A percentile compares a stretch with the other conserved stretches of the same genome.
These are phyloP conservation scores for Bombyx mori DNA, from an alignment of 1,140 invertebrate genomes.

Conservation along the genomic window DNA sequence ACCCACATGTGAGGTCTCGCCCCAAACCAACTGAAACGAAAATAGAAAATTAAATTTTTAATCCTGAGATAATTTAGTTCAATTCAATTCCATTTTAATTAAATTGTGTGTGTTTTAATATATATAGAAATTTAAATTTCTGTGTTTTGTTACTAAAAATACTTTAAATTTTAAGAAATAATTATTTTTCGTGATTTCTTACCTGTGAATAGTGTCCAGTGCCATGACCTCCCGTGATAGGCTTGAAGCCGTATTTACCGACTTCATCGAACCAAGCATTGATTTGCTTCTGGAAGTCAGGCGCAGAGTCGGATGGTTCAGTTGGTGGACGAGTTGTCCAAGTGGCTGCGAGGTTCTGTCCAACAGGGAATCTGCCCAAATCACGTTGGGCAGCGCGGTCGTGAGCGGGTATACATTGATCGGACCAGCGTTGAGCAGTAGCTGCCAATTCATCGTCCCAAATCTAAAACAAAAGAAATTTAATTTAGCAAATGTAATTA, in stretches of 20 bases:
- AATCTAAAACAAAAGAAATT: slow-evolving; percentile 62
- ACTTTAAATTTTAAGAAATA: slow-evolving; percentile 1
- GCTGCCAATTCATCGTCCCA: slow-evolving; percentile 91
- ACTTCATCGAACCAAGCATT: slow-evolving; percentile 87
- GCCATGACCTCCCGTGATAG: slow-evolving; percentile 74
- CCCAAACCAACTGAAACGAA: slow-evolving; percentile 81
- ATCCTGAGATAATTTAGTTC: not conserved
- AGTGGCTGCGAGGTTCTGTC: slow-evolving; percentile 85
- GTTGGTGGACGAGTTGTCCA: slow-evolving; percentile 81
- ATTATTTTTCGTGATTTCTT: slow-evolving; percentile 4
- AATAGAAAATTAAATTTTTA: slow-evolving; percentile 3
- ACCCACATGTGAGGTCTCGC: slow-evolving; percentile 82
- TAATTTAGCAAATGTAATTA: too few relatives aligned
- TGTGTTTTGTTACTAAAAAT: not conserved
- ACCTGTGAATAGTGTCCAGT: slow-evolving; percentile 90
- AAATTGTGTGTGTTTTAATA: too few relatives aligned
- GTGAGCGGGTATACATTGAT: slow-evolving; percentile 83
- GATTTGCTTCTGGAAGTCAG: slow-evolving; percentile 82
- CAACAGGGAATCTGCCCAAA: slow-evolving; percentile 82
- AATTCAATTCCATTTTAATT: too few relatives aligned
- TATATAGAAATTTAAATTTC: not conserved
- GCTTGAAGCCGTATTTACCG: slow-evolving; percentile 76
- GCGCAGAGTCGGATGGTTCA: slow-evolving; percentile 70
- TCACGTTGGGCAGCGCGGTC: slow-evolving; percentile 72
- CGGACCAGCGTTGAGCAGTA: slow-evolving; percentile 86